Conservation (phyloP, 2,113 vertebrate species). For the Neotoma lepida region DNA sequence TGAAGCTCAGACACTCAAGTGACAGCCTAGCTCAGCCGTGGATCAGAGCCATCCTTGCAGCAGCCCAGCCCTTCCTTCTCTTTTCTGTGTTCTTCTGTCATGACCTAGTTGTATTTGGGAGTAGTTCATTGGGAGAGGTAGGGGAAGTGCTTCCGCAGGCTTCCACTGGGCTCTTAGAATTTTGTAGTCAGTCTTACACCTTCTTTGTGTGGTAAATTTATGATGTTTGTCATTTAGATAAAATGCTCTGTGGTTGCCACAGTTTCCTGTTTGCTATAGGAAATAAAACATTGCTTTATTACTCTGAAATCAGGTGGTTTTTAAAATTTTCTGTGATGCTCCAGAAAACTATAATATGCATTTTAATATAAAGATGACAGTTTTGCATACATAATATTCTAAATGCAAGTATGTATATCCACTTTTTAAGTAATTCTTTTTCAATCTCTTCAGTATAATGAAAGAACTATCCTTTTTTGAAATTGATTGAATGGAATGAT, state of each 20-base stretch:
- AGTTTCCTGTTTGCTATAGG: slow-evolving; percentile 11
- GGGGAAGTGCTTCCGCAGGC: not conserved
- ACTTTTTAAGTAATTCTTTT: not conserved
- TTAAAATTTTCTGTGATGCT: not conserved
- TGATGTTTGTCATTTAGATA: not conserved
- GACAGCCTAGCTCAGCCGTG: no score
- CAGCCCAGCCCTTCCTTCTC: not conserved
- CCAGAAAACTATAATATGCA: not conserved
- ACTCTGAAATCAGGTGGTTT: slow-evolving; percentile 33
- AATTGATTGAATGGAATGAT: not conserved
- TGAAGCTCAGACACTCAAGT: not conserved
- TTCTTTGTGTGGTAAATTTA: not conserved
- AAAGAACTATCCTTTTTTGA: slow-evolving; percentile 37
- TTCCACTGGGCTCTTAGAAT: not conserved
- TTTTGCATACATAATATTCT: not conserved
- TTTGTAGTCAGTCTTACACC: not conserved
- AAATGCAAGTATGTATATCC: not conserved
- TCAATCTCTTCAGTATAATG: not conserved
- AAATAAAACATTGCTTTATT: slow-evolving; percentile 27
- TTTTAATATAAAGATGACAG: slow-evolving; percentile 23
- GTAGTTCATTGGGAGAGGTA: not conserved
- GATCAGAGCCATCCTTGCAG: no score
- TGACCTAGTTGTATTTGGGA: not conserved
- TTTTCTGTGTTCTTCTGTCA: not conserved
- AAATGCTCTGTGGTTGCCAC: not conserved